Evolutionary conservation across 2,113 vertebrate genomes (phyloP).

Genomic region (Embiotoca jacksoni): DNA sequence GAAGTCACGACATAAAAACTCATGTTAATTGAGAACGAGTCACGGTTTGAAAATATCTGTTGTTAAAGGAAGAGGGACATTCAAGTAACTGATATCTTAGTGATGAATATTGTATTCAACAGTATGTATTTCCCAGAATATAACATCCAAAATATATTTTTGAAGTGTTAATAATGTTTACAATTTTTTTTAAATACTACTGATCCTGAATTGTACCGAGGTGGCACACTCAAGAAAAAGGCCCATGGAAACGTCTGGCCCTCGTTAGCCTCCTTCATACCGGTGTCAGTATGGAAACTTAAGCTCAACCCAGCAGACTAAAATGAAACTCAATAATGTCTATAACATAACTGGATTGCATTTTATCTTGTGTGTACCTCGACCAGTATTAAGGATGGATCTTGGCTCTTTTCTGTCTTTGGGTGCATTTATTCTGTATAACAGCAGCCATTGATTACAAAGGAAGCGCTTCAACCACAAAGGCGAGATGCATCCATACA

Average conservation of each 20-base stretch:
- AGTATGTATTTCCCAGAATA: neutral
- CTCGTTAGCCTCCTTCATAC: conserved; percentile 10
- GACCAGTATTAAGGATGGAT: conserved; percentile 35
- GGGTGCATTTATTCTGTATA: conserved; percentile 57
- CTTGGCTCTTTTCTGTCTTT: conserved; percentile 41
- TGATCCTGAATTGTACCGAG: neutral
- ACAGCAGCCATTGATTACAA: conserved; percentile 63
- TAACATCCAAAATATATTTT: neutral
- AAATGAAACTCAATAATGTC: conserved; percentile 32
- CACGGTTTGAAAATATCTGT: neutral
- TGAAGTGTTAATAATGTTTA: neutral
- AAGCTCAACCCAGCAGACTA: neutral
- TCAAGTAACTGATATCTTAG: neutral
- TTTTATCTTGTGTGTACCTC: conserved; percentile 29
- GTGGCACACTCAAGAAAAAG: neutral
- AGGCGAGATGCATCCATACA: conserved; percentile 47
- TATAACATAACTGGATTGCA: conserved; percentile 35
- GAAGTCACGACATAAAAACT: neutral
- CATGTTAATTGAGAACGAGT: neutral
- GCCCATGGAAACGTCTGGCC: conserved; percentile 1
- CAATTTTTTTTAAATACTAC: neutral
- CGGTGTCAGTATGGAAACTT: neutral
- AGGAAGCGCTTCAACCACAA: conserved; percentile 40
- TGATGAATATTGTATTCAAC: conserved; percentile 2
- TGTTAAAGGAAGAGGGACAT: neutral